Base-by-base conservation (phyloP, 2,888 invertebrate species). In the Dryomyza anilis region DNA sequence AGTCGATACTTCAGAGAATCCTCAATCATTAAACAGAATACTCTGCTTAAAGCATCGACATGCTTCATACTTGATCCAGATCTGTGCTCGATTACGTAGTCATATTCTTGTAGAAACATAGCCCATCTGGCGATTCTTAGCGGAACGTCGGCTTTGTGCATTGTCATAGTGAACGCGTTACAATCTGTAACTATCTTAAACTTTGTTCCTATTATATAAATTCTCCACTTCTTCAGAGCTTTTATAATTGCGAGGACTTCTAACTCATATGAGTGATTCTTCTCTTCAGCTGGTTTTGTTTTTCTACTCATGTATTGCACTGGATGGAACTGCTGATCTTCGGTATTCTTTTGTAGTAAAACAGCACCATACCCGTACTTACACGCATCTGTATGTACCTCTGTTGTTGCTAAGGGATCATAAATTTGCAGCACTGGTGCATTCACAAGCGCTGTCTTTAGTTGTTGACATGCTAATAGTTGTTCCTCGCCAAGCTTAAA, bases 241-340 rank as follows among this genome's bases (percentile, higher is more conserved):
- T 64, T 61, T 14, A 73, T 61, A 27, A 76, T 68, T 0, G 74
- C 74, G 3, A 73, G 27, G 1, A 66, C 67, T 39, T 75, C 72
- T n/a, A 74, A 48, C 36, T 73, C 72, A 16, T 76, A 74, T n/a
- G 72, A 73, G 23, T 67, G 60, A 45, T 70, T 71, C 10, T 70
- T 70, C 10, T 70, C 65, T 56, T 76, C 74, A 1, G 53, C 59
- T 1, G 62, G 56, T 1, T 65, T 69, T 3, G 74, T 74, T 57
- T 71, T 71, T 12, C 67, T 62, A 25, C 74, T 76, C 61, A 69
- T 68, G 43, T 68, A 75, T 60, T 72, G 69, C 2, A 73, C 53
- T 0, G 71, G 73, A 30, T 74, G 75, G 21, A 73, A 63, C 12
- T 33, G 23, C 16, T 62, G 56, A 33, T 72, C 68, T 6, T 72